Conservation (phyloP, 2,797 vertebrate species). For the Girardinus metallicus region DNA sequence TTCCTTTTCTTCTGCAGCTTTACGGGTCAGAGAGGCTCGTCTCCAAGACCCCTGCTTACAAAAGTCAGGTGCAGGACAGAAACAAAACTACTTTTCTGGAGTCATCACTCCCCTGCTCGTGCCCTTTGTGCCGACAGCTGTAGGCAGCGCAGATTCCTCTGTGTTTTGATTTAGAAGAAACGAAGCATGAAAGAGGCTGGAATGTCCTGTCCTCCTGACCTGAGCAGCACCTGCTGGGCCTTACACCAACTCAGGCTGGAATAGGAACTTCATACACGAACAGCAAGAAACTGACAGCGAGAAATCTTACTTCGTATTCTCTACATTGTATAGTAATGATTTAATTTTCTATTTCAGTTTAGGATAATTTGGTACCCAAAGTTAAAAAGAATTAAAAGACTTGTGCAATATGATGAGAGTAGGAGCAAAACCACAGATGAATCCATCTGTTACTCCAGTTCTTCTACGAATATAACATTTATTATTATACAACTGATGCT, state of each 20-base stretch:
- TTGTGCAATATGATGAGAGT: not conserved
- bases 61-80: constrained; percentile 26
- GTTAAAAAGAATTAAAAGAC: not conserved
- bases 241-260: not conserved
- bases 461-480: constrained; percentile 32
- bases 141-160: constrained; percentile 47
- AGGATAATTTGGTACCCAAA: not conserved
- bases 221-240: constrained; percentile 24
- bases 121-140: constrained; percentile 50
- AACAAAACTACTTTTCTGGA: constrained; percentile 35
- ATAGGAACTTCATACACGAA: constrained; percentile 7
- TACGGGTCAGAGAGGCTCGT: not conserved
- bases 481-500: constrained; percentile 33
- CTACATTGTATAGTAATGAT: not conserved
- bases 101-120: constrained; percentile 16
- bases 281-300: not conserved
- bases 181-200: constrained; percentile 51
- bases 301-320: not conserved
- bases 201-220: constrained; percentile 52
- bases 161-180: constrained; percentile 60
- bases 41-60: constrained; percentile 7
- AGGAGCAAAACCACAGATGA: constrained; percentile 12
- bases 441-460: constrained; percentile 8
- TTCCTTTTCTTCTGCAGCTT: not conserved
- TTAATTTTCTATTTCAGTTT: not conserved